phyloP scores from a whole-genome alignment of 1,140 invertebrate genomes.

The Plutomurus gul region DNA sequence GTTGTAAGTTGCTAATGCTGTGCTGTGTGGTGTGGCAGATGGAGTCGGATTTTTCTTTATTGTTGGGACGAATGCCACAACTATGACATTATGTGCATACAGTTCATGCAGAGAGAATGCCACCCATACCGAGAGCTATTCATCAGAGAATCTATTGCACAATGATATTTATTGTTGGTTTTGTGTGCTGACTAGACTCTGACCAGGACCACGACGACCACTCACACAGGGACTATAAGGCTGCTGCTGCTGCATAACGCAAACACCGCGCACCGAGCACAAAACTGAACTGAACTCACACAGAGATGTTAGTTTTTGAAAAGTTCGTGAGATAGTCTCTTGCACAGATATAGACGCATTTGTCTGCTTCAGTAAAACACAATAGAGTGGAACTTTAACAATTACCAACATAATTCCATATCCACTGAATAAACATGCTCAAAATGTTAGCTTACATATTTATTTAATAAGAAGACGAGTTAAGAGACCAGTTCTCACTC shows the following conservation, averaged over 20 bases:
- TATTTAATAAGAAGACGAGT: too few species aligned
- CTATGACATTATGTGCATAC: too few species aligned
- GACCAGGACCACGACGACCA: too few species aligned
- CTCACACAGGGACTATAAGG: too few species aligned
- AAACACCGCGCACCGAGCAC: not conserved
- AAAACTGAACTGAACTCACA: not conserved
- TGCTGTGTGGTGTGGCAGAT: too few species aligned
- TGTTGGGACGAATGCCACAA: too few species aligned
- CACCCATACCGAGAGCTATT: conserved; percentile 7
- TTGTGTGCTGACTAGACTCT: too few species aligned
- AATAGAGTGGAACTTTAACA: not conserved
- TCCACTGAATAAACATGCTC: not conserved
- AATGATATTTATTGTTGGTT: not conserved
- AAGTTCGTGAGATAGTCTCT: conserved; percentile 1
- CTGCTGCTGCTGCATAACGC: not conserved
- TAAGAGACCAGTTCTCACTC: too few species aligned
- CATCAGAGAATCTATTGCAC: not conserved
- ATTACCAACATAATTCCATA: not conserved
- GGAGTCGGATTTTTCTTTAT: too few species aligned
- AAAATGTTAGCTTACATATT: not conserved
- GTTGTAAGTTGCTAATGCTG: too few species aligned
- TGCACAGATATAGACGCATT: not conserved
- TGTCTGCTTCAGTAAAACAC: not conserved
- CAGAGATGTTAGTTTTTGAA: not conserved
- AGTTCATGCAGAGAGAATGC: too few species aligned